Evolutionary conservation across 2,113 vertebrate species (phyloP).

Genomic region (Channa argus): DNA sequence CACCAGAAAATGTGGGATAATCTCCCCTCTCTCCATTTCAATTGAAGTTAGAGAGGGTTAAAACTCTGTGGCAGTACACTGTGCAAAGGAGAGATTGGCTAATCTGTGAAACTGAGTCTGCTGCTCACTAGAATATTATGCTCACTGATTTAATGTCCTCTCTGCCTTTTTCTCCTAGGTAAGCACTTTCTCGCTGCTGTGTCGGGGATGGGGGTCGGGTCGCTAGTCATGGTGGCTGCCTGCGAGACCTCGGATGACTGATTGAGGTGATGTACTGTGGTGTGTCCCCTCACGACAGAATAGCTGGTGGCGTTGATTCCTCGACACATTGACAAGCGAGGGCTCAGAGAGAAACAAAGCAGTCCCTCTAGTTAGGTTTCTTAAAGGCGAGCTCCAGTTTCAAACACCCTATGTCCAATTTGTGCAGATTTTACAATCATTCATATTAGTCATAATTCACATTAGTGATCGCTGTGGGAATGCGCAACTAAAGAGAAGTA

Average conservation of each 20-base stretch:
- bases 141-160: constrained; percentile 80
- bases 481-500: background rate
- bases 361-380: background rate
- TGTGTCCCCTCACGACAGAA: constrained; percentile 72
- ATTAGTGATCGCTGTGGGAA: background rate
- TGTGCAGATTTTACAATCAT: background rate
- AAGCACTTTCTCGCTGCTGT: constrained; percentile 81
- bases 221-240: constrained; percentile 65
- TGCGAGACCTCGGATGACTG: constrained; percentile 75
- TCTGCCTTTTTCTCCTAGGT: constrained; percentile 84
- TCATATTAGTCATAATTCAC: background rate
- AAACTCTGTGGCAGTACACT: constrained; percentile 69
- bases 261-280: constrained; percentile 84
- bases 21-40: constrained; percentile 76
- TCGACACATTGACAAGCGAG: constrained; percentile 57
- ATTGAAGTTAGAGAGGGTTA: constrained; percentile 70
- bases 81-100: constrained; percentile 78
- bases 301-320: constrained; percentile 63
- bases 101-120: constrained; percentile 78
- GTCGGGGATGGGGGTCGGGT: constrained; percentile 65
- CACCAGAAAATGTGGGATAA: constrained; percentile 68
- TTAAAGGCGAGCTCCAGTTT: constrained; percentile 15
- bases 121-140: constrained; percentile 78
- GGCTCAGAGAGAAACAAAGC: constrained; percentile 13
- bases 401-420: background rate